Evolutionary conservation across 2,113 vertebrate genomes (phyloP).

Genomic region (Haliaeetus leucogaster): DNA sequence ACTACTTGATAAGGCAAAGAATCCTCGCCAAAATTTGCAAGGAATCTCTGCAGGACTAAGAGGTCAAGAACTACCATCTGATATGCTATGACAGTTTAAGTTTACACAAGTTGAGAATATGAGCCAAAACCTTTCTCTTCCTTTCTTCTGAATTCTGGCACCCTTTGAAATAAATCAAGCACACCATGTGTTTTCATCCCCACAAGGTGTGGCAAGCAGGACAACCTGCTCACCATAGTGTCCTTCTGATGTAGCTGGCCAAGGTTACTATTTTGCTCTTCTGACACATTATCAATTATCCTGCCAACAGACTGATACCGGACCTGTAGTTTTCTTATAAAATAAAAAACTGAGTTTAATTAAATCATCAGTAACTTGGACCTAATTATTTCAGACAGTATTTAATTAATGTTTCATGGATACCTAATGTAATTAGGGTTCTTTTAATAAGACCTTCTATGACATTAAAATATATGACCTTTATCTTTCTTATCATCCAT

Average conservation of each 20-base stretch:
- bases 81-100: neutral
- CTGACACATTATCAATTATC: conserved; percentile 87
- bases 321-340: conserved; percentile 83
- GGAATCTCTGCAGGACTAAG: neutral
- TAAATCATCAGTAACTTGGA: conserved; percentile 93
- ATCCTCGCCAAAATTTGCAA: neutral
- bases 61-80: neutral
- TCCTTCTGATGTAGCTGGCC: conserved; percentile 53
- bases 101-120: neutral
- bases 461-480: conserved; percentile 93
- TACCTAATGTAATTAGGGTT: conserved; percentile 97
- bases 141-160: neutral
- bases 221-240: neutral
- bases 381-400: conserved; percentile 96
- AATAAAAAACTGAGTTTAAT: conserved; percentile 89
- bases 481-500: conserved; percentile 93
- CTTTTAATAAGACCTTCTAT: conserved; percentile 93
- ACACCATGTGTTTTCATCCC: neutral
- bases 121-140: neutral
- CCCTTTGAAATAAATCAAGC: neutral
- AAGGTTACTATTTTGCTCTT: conserved; percentile 88
- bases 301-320: conserved; percentile 81
- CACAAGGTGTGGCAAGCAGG: neutral
- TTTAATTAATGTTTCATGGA: conserved; percentile 98
- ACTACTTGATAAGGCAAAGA: neutral